Evolutionary conservation across 2,113 vertebrate genomes (phyloP), one percentile per base, ranked within the genome.

Genomic region (Bambusicola thoracicus): DNA sequence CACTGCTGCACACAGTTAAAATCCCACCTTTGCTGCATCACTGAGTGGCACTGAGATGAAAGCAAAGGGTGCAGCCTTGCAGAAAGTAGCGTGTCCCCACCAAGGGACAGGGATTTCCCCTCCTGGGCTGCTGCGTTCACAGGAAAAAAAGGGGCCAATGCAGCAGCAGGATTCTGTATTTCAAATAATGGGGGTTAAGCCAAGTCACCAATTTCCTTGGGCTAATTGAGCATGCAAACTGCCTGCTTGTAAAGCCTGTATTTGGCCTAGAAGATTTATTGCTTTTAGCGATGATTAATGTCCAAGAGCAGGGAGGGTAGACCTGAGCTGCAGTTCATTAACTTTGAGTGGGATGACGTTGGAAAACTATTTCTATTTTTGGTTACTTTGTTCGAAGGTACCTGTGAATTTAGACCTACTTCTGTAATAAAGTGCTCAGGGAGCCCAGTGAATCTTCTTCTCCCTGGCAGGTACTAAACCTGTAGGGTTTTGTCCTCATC

Each of bases 161-260:
- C 4, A 7, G 78, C 85, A 95, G 79, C 10, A 2, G 56, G 82
- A 63, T 34, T 95, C 89, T 61, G 8, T 96, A 94, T 94, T 97
- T 96, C 95, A 90, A 87, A 90, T 21, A 13, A 91, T 85, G 87
- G 87, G 91, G 89, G 94, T 95, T 96, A 95, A 92, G 84, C 78
- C 93, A 97, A 96, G 91, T 75, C 89, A 93, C 96, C 89, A 93
- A 91, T 95, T 97, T 96, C 89, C 91, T 89, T 84, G 94, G 83
- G 81, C 96, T 96, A 97, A 97, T 95, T 95, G 94, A 96, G 96
- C 96, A 86, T 95, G 96, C 94, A 95, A 34, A 87, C 87, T 96
- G 95, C 65, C 91, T 94, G 78, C 94, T 95, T 96, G 91, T 94
- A 92, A 95, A 97, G 89, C 68, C 94, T 90, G 78, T 92, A 92